Percentiles rank a stretch among this genome's conserved stretches.
Conservation (phyloP, 2,888 invertebrate species). For the Agrochola macilenta region DNA sequence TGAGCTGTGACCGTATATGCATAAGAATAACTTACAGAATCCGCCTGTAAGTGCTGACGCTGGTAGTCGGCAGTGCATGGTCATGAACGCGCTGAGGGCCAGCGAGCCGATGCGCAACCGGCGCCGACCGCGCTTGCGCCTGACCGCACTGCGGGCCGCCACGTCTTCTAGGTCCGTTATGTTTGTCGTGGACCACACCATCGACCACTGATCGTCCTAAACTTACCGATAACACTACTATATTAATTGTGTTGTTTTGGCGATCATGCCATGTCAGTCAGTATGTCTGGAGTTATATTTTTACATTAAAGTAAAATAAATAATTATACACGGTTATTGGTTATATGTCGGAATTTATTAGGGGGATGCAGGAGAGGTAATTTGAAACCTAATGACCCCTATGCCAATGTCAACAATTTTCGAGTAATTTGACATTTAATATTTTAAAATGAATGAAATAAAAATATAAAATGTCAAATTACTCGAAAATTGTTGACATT, state of each 20-base stretch:
- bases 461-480: no score
- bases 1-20: no score
- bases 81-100: slow-evolving; percentile 78
- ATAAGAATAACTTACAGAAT: slow-evolving; percentile 73
- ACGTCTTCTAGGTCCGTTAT: slow-evolving; percentile 80
- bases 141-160: slow-evolving; percentile 64
- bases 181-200: slow-evolving; percentile 83
- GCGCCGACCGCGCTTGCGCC: slow-evolving; percentile 73
- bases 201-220: slow-evolving; percentile 81
- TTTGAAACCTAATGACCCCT: no score
- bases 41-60: slow-evolving; percentile 82
- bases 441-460: no score
- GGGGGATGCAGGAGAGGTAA: no score
- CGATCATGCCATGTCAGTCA: not conserved
- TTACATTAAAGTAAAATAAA: not conserved
- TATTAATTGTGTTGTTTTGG: not conserved
- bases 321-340: not conserved
- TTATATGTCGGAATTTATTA: no score
- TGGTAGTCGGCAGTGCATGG: slow-evolving; percentile 83
- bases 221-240: slow-evolving; percentile 3
- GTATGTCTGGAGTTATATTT: not conserved
- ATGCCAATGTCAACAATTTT: no score
- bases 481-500: no score
- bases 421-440: no score
- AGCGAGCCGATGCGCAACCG: slow-evolving; percentile 79